A percentile compares a stretch with the other conserved stretches of the same genome.
phyloP scores from a whole-genome alignment of 2,888 invertebrate genomes.

The Protophormia terraenovae region DNA sequence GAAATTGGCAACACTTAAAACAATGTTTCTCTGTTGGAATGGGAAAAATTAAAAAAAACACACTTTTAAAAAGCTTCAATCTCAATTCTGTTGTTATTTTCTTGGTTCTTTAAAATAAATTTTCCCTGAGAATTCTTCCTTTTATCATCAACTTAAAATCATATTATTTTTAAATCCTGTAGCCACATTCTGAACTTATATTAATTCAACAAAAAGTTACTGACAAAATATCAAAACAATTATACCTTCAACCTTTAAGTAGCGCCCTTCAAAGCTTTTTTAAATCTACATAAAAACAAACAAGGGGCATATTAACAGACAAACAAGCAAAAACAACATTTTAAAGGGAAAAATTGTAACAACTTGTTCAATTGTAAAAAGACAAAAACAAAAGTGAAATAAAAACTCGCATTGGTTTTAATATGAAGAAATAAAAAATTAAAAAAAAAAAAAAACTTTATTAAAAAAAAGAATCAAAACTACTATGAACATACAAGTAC shows the following conservation, averaged over 20 bases:
- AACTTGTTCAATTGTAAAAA: constrained; percentile 58
- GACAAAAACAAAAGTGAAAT: constrained; percentile 23
- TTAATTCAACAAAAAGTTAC: no score
- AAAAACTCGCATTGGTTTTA: constrained; percentile 37
- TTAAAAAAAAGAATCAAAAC: neutral
- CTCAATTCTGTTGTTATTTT: no score
- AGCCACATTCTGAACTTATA: no score
- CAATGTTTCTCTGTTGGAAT: no score
- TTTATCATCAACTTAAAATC: no score
- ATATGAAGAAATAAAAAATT: constrained; percentile 28
- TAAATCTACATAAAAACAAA: constrained; percentile 25
- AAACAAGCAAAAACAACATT: constrained; percentile 15
- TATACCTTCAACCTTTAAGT: neutral
- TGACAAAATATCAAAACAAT: neutral
- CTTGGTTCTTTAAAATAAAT: no score
- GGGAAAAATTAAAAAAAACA: no score
- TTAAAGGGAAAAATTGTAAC: constrained; percentile 62
- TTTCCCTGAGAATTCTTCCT: no score
- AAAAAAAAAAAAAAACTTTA: constrained; percentile 1
- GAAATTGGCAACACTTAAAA: no score
- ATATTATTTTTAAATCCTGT: no score
- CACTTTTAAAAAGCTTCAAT: no score
- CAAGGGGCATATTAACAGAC: constrained; percentile 7
- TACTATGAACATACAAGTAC: neutral
- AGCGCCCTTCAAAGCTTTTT: constrained; percentile 17